Conservation (phyloP, 2,888 invertebrate species). For the Chrysolina americana region DNA sequence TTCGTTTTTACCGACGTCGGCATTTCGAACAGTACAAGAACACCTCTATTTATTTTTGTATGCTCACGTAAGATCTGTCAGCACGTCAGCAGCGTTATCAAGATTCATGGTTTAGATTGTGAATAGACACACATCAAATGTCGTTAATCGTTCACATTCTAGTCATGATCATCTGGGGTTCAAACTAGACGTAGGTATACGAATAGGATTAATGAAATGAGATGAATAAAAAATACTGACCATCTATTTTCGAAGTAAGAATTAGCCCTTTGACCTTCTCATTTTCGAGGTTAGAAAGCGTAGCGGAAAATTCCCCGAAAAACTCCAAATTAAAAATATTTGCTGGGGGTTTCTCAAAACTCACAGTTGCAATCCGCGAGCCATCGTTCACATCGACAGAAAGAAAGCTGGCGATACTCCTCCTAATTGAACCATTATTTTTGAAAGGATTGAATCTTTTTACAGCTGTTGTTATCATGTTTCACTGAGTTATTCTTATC, state of each 20-base stretch:
- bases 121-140: too few relatives aligned
- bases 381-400: constrained; percentile 72
- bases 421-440: background rate
- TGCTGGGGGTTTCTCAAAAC: constrained; percentile 84
- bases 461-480: background rate
- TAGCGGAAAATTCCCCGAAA: constrained; percentile 76
- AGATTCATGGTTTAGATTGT: too few relatives aligned
- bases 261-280: constrained; percentile 82
- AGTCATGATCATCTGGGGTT: too few relatives aligned
- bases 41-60: too few relatives aligned
- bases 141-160: too few relatives aligned
- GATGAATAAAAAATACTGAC: constrained; percentile 18
- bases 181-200: too few relatives aligned
- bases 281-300: constrained; percentile 77
- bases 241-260: constrained; percentile 75
- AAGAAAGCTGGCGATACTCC: background rate
- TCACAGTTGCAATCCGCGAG: constrained; percentile 80
- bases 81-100: too few relatives aligned
- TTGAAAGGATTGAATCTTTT: background rate
- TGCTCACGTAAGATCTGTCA: too few relatives aligned
- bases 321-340: constrained; percentile 86
- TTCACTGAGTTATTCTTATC: background rate
- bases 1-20: too few relatives aligned
- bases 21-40: too few relatives aligned
- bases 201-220: too few relatives aligned